A percentile compares a stretch with the other conserved stretches of the same genome.
These are phyloP conservation scores for Drosophila pegasa DNA, from an alignment of 2,888 invertebrate species.

Conservation along the genomic window DNA sequence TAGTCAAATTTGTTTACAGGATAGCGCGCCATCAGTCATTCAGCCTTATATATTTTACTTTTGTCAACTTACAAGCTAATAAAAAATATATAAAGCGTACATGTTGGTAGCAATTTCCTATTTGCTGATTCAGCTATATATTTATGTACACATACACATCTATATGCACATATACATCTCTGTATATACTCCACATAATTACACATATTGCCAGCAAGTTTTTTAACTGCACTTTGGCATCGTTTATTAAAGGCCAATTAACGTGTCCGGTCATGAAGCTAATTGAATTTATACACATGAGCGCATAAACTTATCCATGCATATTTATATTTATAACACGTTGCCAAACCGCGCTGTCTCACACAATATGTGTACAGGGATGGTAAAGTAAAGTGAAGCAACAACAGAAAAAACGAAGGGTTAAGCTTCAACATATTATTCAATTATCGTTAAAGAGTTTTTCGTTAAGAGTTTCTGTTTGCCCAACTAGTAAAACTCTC, in stretches of 20 bases:
- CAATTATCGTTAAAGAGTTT: conserved; percentile 22
- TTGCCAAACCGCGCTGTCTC: conserved; percentile 12
- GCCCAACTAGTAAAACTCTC: neutral
- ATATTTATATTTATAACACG: conserved; percentile 38
- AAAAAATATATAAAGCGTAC: conserved; percentile 14
- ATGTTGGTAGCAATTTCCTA: conserved; percentile 12
- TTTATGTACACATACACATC: neutral
- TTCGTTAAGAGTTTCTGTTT: neutral
- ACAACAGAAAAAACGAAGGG: conserved; percentile 10
- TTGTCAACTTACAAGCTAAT: conserved; percentile 13
- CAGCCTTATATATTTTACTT: neutral
- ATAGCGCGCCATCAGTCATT: neutral
- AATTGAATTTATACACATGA: conserved; percentile 67
- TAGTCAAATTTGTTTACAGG: no score
- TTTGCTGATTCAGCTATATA: conserved; percentile 22
- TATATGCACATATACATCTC: neutral
- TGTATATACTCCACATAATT: neutral
- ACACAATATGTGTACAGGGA: neutral
- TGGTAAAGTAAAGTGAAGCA: no score
- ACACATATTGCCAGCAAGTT: conserved; percentile 1
- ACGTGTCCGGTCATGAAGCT: conserved; percentile 54
- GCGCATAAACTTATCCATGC: conserved; percentile 38
- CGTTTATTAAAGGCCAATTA: conserved; percentile 65
- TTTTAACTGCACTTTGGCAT: conserved; percentile 7
- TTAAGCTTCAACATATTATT: conserved; percentile 17